Conservation (phyloP, 2,888 invertebrate genomes). For the Zhengitettix transpicula region DNA sequence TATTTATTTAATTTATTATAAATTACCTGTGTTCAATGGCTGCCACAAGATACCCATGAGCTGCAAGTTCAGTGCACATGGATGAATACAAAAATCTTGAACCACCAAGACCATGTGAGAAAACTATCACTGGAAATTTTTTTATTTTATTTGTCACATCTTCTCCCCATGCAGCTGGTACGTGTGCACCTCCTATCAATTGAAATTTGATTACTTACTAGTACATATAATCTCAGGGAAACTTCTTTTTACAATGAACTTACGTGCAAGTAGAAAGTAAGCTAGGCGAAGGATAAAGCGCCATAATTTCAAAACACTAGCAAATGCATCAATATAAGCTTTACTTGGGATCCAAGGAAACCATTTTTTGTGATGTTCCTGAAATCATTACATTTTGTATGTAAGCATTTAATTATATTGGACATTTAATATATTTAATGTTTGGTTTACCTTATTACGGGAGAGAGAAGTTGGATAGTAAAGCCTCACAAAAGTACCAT, state of each 20-base stretch:
- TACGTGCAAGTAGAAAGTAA: conserved; percentile 23
- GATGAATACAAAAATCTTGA: conserved; percentile 41
- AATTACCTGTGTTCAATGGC: conserved; percentile 44
- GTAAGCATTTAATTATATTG: background rate
- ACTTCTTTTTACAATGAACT: conserved; percentile 3
- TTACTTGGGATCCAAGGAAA: conserved; percentile 36
- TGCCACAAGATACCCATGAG: conserved; percentile 44
- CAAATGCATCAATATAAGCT: conserved; percentile 35
- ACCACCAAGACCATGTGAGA: conserved; percentile 49
- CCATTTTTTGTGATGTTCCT: conserved; percentile 32
- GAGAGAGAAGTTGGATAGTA: conserved; percentile 37
- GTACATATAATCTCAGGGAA: background rate
- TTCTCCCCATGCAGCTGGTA: conserved; percentile 32
- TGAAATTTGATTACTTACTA: background rate
- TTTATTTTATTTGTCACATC: conserved; percentile 21
- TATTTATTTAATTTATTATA: background rate
- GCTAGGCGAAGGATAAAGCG: conserved; percentile 21
- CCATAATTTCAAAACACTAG: conserved; percentile 25
- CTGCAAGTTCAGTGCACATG: conserved; percentile 42
- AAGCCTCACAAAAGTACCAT: conserved; percentile 35
- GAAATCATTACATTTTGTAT: conserved; percentile 14
- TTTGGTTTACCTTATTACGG: conserved; percentile 25
- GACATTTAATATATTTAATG: background rate
- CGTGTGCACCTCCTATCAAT: conserved; percentile 27
- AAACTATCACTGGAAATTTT: conserved; percentile 37